Evolutionary conservation across 2,888 invertebrate species (phyloP), one percentile per base, ranked within the genome.

Genomic region (Macrophya annulata): DNA sequence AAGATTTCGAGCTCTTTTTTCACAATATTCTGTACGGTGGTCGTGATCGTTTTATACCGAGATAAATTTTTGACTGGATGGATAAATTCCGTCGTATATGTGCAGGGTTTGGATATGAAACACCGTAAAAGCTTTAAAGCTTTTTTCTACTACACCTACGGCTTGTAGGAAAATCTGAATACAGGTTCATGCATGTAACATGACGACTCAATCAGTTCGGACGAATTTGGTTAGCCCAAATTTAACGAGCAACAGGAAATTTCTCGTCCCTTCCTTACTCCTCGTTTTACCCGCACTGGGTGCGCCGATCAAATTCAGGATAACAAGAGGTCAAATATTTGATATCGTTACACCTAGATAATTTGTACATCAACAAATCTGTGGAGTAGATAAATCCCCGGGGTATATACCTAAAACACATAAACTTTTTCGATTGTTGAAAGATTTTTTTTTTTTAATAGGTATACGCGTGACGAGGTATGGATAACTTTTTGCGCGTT

Each of bases 271-370:
- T 9, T 45, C 51, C 45, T 9, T 45, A n/a, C 68, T 74, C 45
- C 4, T 45, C 43, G 21, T 21, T 37, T 37, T 74, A 45, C 25
- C n/a, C 1, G 17, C 25, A 8, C 9, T 2, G 51, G 31, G 25
- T 31, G 48, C 51, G 31, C 40, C 77, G 77, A 77, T 77, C 77
- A 55, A 55, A 77, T 77, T 77, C 55, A 55, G 77, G 77, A 77
- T 77, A 77, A 55, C 77, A 51, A 37, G 77, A 31, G 77, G 51
- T 55, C 77, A 77, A 77, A 77, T 77, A 77, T 77, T 77, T 77
- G 77, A 77, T 55, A 55, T 77, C 77, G 55, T 51, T 77, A 77
- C 55, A 55, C 77, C 77, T 25, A 15, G n/a, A 37, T 77, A n/a
- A 31, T 31, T 77, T 17, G 9, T 51, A 48, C 77, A 37, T 55